phyloP scores from a whole-genome alignment of 2,888 invertebrate species.

The Acrobasis suavella region DNA sequence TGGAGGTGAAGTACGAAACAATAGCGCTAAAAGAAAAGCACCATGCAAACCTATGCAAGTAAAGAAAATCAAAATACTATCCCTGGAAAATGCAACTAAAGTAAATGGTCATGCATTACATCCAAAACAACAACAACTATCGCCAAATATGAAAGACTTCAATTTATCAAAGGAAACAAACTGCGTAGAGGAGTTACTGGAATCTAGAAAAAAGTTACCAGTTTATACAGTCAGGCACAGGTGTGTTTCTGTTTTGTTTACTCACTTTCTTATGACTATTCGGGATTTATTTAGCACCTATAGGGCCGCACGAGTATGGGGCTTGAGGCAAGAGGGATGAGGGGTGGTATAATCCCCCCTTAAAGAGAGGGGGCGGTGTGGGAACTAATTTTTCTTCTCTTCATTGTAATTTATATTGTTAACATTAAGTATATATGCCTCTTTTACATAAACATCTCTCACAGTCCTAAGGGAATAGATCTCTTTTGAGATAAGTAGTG shows the following conservation, averaged over 20 bases:
- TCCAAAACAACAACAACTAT: neutral
- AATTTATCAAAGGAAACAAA: conserved; percentile 33
- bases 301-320: no score
- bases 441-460: no score
- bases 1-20: conserved; percentile 40
- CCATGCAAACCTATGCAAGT: conserved; percentile 43
- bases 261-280: neutral
- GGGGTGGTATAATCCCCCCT: no score
- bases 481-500: no score
- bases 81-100: conserved; percentile 34
- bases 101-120: conserved; percentile 37
- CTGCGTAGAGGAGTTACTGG: conserved; percentile 51
- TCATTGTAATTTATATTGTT: no score
- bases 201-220: conserved; percentile 76
- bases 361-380: no score
- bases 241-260: conserved; percentile 40
- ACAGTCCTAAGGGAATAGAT: no score
- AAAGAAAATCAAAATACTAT: conserved; percentile 58
- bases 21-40: conserved; percentile 51
- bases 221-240: conserved; percentile 77
- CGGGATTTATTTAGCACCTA: no score
- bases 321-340: no score
- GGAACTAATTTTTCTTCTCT: no score
- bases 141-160: neutral
- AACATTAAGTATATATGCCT: no score